Evolutionary conservation across 1,140 invertebrate genomes (phyloP), one percentile per base, ranked within the genome.

Genomic region (Dreissena rostriformis): DNA sequence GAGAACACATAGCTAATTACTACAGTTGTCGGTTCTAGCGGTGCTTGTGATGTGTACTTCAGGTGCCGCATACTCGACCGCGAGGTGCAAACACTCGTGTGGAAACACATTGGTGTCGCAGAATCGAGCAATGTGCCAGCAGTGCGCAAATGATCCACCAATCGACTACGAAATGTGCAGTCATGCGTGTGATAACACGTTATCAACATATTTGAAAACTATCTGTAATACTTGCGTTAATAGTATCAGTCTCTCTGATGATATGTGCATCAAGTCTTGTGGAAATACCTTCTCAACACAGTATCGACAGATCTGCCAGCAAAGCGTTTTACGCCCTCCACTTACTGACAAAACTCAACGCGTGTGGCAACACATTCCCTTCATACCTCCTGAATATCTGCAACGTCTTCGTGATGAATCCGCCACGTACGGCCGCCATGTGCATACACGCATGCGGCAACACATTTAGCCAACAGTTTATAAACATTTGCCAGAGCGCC

Each of bases 401-500:
- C 52, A 61, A 75, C 14, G 29, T 4, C 15, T 75, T 52, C 49
- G 55, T 75, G 39, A 10, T 1, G 4, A 53, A 39, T 28, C 53
- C 63, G n/a, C 53, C 73, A 19, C 8, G 26, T 1, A 61, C 73
- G 10, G 73, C 12, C 19, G 15, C 15, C 8, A 75, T 75, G 73
- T 75, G 73, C n/a, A 75, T 75, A 19, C 24, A 75, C 39, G 53
- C 73, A 17, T 75, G 73, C n/a, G 73, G 73, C 7, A 75, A 75
- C 22, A 75, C 73, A 28, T 75, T 75, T 10, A 61, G 26, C 17
- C 26, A 39, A 29, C 73, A 61, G 39, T 75, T 29, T 57, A 51
- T 7, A 61, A 19, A 0, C 19, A 75, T 75, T 26, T 75, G 73
- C 19, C 1, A 8, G n/a, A 24, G 73, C 10, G 39, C 39, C 39